Evolutionary conservation across 1,140 invertebrate genomes (phyloP), one percentile per base, ranked within the genome.

Genomic region (Dryas iulia): DNA sequence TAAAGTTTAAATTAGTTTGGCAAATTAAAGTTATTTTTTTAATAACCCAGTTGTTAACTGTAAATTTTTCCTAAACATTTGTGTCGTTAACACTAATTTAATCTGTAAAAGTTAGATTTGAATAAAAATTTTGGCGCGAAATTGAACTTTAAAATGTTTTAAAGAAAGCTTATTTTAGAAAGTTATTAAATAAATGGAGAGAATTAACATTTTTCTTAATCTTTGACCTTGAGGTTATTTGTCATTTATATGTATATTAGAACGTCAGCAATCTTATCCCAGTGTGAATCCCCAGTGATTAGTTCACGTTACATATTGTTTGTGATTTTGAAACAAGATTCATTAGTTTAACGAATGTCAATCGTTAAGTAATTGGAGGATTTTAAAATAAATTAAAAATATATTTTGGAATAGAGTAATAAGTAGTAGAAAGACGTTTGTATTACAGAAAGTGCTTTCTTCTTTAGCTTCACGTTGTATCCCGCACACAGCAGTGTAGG

Each of bases 11-110:
- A 71, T 72, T 74, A 14, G 60, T 58, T 30, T 54, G 56, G 58
- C 35, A 21, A 14, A 6, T 10, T 2, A 47, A 47, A 8, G 6
- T 71, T 71, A 67, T 75, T 73, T 72, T 66, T 62, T 25, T 52
- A 65, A 47, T 8, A 67, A 69, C 72, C 57, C 68, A 78, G 61
- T 72, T 74, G 74, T 73, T 79, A 81, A 84, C 79, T 78, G 75
- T 79, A 81, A 84, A 80, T 79, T 76, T 78, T 71, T 74, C 58
- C 59, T 79, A 79, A 82, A 81, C 79, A 81, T 83, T 82, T 82
- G 74, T 74, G 65, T 82, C 72, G 74, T 82, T 84, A 76, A 57
- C 53, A 70, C 54, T 63, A 70, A 56, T 66, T 53, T 66, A 52
- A 70, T 63, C 65, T 69, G 28, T 59, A 30, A 52, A 26, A 54